Percentiles rank a stretch among this genome's conserved stretches.
Conservation (phyloP, 23 tunicate genomes). For the Styela clava region DNA sequence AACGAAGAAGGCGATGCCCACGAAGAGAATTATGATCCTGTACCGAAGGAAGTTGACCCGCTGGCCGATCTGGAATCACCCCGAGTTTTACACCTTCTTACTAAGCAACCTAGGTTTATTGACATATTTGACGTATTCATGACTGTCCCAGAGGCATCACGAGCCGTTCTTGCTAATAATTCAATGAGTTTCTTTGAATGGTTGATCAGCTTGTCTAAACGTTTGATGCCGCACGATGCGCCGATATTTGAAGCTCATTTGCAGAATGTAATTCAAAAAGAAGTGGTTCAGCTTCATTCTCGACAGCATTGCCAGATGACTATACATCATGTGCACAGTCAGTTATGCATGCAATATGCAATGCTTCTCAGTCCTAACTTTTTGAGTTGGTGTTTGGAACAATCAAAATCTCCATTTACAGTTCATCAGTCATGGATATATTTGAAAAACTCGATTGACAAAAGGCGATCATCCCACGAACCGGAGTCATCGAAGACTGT, state of each 20-base stretch:
- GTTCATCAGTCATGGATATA: slow-evolving; percentile 22
- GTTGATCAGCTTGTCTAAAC: slow-evolving; percentile 1
- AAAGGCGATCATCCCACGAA: background rate
- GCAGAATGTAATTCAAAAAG: background rate
- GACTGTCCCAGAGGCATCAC: background rate
- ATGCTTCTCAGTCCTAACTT: slow-evolving; percentile 18
- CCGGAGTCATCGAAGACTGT: too few species aligned
- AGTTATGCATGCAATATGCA: background rate
- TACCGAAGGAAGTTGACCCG: background rate
- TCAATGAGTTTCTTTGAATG: slow-evolving; percentile 23
- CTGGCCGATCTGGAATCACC: slow-evolving; percentile 19
- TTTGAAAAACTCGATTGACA: background rate
- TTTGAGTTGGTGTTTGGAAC: slow-evolving; percentile 12
- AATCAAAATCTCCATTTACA: background rate
- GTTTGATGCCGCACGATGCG: slow-evolving; percentile 16
- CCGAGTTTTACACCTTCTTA: slow-evolving; percentile 7
- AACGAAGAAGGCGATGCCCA: background rate
- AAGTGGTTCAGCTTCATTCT: slow-evolving; percentile 5
- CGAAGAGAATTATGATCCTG: background rate
- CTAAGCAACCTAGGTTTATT: background rate
- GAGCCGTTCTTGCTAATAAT: background rate
- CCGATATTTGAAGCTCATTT: slow-evolving; percentile 13
- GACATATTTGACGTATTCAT: slow-evolving; percentile 2
- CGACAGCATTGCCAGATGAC: slow-evolving; percentile 18
- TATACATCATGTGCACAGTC: slow-evolving; percentile 11